phyloP scores from a whole-genome alignment of 35 echinoderm and acorn worm species.

The Antedon bifida region DNA sequence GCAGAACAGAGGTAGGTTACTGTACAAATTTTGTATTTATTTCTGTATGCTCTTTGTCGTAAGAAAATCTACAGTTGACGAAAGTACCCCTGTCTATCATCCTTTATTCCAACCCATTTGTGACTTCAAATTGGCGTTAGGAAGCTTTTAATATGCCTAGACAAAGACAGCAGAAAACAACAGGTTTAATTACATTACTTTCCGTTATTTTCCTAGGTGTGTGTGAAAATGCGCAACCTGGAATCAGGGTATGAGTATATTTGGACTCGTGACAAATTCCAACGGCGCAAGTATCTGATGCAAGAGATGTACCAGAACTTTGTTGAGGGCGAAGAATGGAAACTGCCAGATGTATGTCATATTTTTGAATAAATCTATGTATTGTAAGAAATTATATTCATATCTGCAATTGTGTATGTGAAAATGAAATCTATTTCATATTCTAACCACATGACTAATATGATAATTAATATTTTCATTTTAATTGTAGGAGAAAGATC shows the following conservation, averaged over 20 bases:
- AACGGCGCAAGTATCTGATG: conserved; percentile 87
- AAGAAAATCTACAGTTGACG: too few species aligned
- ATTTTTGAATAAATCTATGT: not conserved
- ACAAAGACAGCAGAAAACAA: too few species aligned
- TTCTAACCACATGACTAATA: not conserved
- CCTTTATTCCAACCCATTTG: too few species aligned
- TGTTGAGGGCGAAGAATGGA: conserved; percentile 76
- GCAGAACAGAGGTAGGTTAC: conserved; percentile 65
- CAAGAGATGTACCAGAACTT: conserved; percentile 99
- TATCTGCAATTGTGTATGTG: too few species aligned
- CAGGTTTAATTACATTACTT: too few species aligned
- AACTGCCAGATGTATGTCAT: conserved; percentile 70
- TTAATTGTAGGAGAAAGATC: conserved; percentile 77
- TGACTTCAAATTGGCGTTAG: too few species aligned
- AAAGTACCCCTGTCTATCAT: too few species aligned
- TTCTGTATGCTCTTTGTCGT: too few species aligned
- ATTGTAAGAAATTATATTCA: too few species aligned
- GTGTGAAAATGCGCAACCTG: conserved; percentile 68
- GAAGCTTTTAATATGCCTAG: too few species aligned
- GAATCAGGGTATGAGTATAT: conserved; percentile 70
- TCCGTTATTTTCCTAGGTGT: conserved; percentile 43
- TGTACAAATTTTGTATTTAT: too few species aligned
- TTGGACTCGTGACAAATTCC: conserved; percentile 78
- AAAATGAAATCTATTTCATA: too few species aligned
- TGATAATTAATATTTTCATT: not conserved